A percentile compares a stretch with the other conserved stretches of the same genome.
These are phyloP conservation scores for Apodemus speciosus DNA, from an alignment of 2,113 vertebrate genomes.

Conservation along the genomic window DNA sequence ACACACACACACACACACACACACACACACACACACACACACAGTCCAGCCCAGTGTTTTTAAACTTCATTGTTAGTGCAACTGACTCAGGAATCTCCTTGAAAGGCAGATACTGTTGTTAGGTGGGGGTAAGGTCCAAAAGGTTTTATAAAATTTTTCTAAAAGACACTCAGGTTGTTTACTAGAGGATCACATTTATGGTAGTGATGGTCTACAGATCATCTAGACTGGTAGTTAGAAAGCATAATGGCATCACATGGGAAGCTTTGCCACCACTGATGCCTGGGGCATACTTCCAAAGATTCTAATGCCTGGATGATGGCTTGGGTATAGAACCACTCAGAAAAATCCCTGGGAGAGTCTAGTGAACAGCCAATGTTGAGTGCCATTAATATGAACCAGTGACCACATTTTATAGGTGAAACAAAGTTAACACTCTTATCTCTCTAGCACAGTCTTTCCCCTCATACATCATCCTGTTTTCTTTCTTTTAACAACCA, in stretches of 20 bases:
- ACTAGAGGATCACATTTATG: background rate
- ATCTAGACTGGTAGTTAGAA: background rate
- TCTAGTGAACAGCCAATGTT: background rate
- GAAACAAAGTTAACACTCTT: background rate
- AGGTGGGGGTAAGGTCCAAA: background rate
- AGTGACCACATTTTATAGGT: background rate
- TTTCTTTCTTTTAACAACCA: background rate
- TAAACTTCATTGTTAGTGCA: background rate
- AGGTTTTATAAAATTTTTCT: background rate
- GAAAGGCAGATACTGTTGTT: background rate
- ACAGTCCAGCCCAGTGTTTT: background rate
- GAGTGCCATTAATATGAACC: background rate
- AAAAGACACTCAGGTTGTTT: background rate
- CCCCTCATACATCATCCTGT: background rate
- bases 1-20: background rate
- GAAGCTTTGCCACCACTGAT: background rate
- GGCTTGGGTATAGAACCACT: background rate
- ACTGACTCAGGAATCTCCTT: background rate
- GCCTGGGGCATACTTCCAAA: background rate
- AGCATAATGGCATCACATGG: background rate
- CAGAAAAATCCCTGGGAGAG: background rate
- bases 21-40: background rate
- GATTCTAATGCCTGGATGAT: background rate
- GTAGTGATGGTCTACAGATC: background rate
- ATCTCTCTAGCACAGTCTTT: background rate